Evolutionary conservation across 2,888 invertebrate genomes (phyloP).

Genomic region (Drosophila anomalipes): DNA sequence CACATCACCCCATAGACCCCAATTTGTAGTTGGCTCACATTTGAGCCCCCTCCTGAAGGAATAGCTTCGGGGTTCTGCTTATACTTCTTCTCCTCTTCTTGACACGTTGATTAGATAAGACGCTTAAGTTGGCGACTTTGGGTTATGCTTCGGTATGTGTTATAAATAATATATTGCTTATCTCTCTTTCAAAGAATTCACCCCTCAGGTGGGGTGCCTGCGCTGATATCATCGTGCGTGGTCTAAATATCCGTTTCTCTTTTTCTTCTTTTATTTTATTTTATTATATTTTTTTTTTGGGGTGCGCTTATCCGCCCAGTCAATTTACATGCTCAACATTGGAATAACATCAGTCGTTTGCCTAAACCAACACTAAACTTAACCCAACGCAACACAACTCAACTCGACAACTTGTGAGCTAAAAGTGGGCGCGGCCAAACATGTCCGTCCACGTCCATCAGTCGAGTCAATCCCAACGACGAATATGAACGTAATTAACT

Average conservation of each 20-base stretch:
- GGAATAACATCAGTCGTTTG: constrained; percentile 30
- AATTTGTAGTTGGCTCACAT: constrained; percentile 18
- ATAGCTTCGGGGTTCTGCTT: constrained; percentile 36
- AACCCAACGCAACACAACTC: constrained; percentile 2
- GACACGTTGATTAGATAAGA: constrained; percentile 70
- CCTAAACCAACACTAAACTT: constrained; percentile 61
- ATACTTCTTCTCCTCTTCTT: constrained; percentile 47
- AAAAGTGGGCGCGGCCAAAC: constrained; percentile 40
- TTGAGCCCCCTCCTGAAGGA: constrained; percentile 45
- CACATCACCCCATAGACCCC: constrained; percentile 41
- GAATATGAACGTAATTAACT: constrained; percentile 45
- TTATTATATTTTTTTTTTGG: constrained; percentile 9
- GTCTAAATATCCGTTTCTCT: constrained; percentile 17
- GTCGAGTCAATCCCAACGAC: constrained; percentile 15
- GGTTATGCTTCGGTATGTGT: constrained; percentile 48
- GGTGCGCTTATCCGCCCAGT: constrained; percentile 53
- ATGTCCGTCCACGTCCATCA: not conserved
- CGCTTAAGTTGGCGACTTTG: constrained; percentile 24
- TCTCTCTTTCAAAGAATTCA: constrained; percentile 35
- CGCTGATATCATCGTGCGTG: constrained; percentile 62
- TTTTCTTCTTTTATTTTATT: not conserved
- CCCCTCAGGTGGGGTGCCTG: constrained; percentile 66
- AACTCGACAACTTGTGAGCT: constrained; percentile 15
- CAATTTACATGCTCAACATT: constrained; percentile 66
- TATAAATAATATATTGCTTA: constrained; percentile 76